These are phyloP conservation scores for Nymphicus hollandicus DNA, from an alignment of 2,113 vertebrate species.

Conservation along the genomic window DNA sequence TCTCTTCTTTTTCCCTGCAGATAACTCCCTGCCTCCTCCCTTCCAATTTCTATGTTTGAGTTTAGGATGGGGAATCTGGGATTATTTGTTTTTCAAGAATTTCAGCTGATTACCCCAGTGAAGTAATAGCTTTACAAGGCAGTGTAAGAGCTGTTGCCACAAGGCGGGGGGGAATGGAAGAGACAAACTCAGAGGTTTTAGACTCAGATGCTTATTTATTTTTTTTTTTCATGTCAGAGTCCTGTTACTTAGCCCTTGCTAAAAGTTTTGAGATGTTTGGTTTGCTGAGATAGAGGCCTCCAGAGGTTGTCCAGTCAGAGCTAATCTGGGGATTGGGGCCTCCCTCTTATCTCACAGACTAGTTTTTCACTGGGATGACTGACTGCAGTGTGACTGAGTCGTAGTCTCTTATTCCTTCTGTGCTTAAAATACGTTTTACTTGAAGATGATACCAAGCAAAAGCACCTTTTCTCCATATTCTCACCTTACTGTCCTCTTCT, in stretches of 20 bases:
- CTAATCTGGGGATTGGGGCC: background rate
- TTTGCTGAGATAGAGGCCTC: background rate
- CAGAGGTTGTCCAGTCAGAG: background rate
- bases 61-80: background rate
- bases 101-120: background rate
- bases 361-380: background rate
- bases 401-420: background rate
- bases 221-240: background rate
- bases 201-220: accelerated
- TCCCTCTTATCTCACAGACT: background rate
- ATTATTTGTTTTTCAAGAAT: background rate
- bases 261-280: background rate
- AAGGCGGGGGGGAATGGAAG: background rate
- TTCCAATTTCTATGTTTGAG: background rate
- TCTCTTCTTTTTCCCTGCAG: background rate
- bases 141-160: background rate
- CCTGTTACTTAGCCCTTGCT: background rate
- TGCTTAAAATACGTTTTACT: background rate
- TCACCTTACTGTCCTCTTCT: background rate
- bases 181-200: background rate
- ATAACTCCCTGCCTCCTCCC: background rate
- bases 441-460: background rate
- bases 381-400: background rate
- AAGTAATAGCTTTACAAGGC: background rate
- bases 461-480: background rate